Evolutionary conservation across 2,888 invertebrate species (phyloP), one percentile per base, ranked within the genome.

Genomic region (Bursaphelenchus okinawaensis): DNA sequence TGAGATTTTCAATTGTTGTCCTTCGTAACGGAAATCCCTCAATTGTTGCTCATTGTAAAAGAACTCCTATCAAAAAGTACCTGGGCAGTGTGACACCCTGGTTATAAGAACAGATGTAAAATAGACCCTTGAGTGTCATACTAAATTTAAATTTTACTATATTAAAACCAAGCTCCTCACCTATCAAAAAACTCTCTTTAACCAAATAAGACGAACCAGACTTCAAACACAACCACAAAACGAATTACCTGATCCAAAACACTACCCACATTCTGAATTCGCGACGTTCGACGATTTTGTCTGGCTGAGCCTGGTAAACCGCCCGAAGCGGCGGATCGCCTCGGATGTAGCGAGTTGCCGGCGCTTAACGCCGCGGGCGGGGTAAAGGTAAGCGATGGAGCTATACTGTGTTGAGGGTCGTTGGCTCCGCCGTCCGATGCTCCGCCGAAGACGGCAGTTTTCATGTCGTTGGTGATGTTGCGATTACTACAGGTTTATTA

Each of bases 311-410:
- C 26, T 26, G 22, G 56, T 24, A 19, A 26, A 22, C 29, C 26
- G 26, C 69, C 58, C 26, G 60, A 26, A 27, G 59, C 40, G 29
- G 59, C 64, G 20, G 68, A 52, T 27, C 67, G 29, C 58, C 63
- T 55, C 23, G 73, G 69, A 29, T 75, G 74, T 8, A 73, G 22
- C 27, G 70, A 51, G 20, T 65, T 70, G 6, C 65, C 51, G 40
- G 52, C 69, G 24, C 59, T 70, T 16, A 78, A 71, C 8, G 73
- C 65, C 29, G 75, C 74, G 19, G 78, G 75, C 7, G 78, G 77
- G 7, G 76, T 77, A 67, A 78, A 78, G n/a, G 77, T 74, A 12
- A 78, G 71, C 16, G 76, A 74, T 27, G 78, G 78, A 26, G 76
- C 70, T 50, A 73, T 65, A 19, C 73, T n/a, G 68, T 74, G 55